Evolutionary conservation across 2,113 vertebrate species (phyloP).

Genomic region (Pandion haliaetus): DNA sequence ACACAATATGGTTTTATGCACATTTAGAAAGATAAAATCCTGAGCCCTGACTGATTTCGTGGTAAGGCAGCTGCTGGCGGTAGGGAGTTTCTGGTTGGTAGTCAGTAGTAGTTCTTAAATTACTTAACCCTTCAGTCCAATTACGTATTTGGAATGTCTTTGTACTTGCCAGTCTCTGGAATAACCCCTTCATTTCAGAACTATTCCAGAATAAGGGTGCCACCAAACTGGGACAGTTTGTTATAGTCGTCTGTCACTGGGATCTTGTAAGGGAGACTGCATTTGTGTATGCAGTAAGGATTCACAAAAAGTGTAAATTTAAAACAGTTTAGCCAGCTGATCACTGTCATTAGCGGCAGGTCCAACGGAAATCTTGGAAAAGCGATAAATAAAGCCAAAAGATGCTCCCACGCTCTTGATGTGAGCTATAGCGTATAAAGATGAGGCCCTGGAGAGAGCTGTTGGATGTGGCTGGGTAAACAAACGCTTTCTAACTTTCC

Average conservation of each 20-base stretch:
- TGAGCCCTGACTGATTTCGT: not conserved
- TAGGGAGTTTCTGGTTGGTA: not conserved
- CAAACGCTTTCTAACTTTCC: constrained; percentile 1
- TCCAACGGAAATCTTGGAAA: not conserved
- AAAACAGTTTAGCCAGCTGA: not conserved
- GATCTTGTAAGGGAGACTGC: not conserved
- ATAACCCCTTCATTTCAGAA: not conserved
- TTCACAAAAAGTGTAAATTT: not conserved
- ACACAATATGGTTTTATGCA: not conserved
- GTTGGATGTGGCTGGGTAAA: not conserved
- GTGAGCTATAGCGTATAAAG: not conserved
- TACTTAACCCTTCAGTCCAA: not conserved
- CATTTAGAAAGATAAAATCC: not conserved
- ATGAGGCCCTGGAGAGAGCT: not conserved
- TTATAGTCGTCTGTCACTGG: not conserved
- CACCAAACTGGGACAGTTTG: not conserved
- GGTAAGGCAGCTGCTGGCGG: not conserved
- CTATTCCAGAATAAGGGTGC: not conserved
- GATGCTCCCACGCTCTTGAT: not conserved
- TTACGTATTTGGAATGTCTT: not conserved
- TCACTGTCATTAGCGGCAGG: not conserved
- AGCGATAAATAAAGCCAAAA: not conserved
- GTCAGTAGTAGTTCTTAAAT: not conserved
- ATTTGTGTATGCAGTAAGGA: not conserved
- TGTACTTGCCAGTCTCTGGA: not conserved